Base-by-base conservation (phyloP, 2,888 invertebrate genomes). In the Chloroclysta siterata region DNA sequence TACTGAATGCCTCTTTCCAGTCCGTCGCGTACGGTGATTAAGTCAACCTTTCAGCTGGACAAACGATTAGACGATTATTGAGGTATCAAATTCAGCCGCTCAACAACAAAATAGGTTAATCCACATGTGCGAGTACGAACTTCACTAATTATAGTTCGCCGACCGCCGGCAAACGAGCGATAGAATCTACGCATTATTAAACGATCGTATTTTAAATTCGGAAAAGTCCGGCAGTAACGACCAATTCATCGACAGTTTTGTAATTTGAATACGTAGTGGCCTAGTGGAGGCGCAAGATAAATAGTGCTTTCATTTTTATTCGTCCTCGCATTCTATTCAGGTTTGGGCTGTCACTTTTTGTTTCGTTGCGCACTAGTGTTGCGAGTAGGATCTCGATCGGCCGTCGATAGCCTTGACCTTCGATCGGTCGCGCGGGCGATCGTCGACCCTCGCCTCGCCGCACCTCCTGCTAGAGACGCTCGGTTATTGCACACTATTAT, bases 271-370 rank as follows among this genome's bases (percentile, higher is more conserved):
- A 72, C 67, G 67, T 68, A 66, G 70, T 72, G 72, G 74, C 73
- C 75, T 71, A 72, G 69, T 77, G 74, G 76, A 74, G 68, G 72
- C 66, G 71, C 68, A 73, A 82, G 73, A 78, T 80, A 82, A 79
- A 76, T 73, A 77, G 71, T 83, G 90, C 92, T 93, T 92, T 93
- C 93, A 88, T 90, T 93, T 93, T 92, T 92, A 89, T 88, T 82
- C 88, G 92, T 90, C 90, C 91, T 88, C 86, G 85, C 83, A 84
- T 86, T 88, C 89, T 89, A 88, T 89, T 90, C 90, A 87, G 89
- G 90, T 90, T 91, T 87, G 86, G 90, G 84, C 85, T 85, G 90
- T 90, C 91, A 93, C 93, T 93, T 93, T 93, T 93, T 92, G 86
- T 92, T 92, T 93, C 92, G 86, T 88, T 88, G 81, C 79, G 76